These are phyloP conservation scores for Chrysolina oricalcia DNA, from an alignment of 2,888 invertebrate genomes.

Conservation along the genomic window DNA sequence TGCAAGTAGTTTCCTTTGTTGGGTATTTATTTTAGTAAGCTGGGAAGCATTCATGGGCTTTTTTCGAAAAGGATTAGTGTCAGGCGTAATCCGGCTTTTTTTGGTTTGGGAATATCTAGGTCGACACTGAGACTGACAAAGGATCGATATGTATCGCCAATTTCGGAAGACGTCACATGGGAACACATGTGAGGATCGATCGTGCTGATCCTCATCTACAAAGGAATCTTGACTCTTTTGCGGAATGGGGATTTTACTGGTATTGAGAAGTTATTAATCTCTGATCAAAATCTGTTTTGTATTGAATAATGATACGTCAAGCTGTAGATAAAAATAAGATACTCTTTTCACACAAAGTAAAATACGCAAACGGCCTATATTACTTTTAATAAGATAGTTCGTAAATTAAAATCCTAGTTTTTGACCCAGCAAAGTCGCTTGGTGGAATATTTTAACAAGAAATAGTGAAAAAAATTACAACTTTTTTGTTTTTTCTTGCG, in stretches of 20 bases:
- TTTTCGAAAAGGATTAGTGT: slow-evolving; percentile 67
- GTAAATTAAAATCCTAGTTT: too few species aligned
- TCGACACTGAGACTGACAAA: slow-evolving; percentile 36
- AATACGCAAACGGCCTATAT: too few species aligned
- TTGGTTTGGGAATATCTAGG: slow-evolving; percentile 44
- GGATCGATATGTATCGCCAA: slow-evolving; percentile 39
- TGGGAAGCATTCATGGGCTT: slow-evolving; percentile 70
- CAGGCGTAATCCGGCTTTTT: slow-evolving; percentile 66
- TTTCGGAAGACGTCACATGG: slow-evolving; percentile 17
- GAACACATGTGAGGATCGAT: slow-evolving; percentile 15
- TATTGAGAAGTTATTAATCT: too few species aligned
- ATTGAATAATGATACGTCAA: too few species aligned
- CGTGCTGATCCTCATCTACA: not conserved
- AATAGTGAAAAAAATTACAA: too few species aligned
- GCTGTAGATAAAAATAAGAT: too few species aligned
- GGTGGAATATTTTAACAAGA: too few species aligned
- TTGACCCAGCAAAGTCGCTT: too few species aligned
- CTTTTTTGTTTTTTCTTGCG: too few species aligned
- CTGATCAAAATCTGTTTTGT: too few species aligned
- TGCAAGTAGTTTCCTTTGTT: slow-evolving; percentile 71
- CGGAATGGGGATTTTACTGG: not conserved
- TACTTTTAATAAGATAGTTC: too few species aligned
- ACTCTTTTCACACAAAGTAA: too few species aligned
- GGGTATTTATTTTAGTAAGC: slow-evolving; percentile 72
- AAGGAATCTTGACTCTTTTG: not conserved